These are phyloP conservation scores for Eulimnadia texana DNA, from an alignment of 1,140 invertebrate species.

Conservation along the genomic window DNA sequence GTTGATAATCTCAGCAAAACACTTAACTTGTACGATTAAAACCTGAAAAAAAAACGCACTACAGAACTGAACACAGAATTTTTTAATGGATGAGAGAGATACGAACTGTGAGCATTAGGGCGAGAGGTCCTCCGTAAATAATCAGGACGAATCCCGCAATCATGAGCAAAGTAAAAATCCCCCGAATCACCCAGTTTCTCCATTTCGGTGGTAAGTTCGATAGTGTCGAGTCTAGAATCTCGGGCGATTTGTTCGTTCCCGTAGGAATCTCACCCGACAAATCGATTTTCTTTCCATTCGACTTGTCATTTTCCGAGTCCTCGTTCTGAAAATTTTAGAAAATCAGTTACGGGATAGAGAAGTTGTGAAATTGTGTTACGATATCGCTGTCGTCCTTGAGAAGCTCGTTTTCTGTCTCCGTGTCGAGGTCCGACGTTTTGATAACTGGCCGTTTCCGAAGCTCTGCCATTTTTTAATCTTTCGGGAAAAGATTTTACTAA, in stretches of 20 bases:
- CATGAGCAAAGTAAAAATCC: slow-evolving; percentile 94
- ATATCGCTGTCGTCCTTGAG: slow-evolving; percentile 13
- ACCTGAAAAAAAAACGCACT: slow-evolving; percentile 47
- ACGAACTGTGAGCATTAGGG: slow-evolving; percentile 83
- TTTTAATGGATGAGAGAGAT: too few relatives aligned
- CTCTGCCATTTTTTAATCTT: slow-evolving; percentile 4
- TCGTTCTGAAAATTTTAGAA: neutral
- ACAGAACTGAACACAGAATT: slow-evolving; percentile 20
- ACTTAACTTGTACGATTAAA: slow-evolving; percentile 94
- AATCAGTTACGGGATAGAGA: neutral
- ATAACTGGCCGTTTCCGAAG: slow-evolving; percentile 3
- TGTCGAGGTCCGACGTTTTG: slow-evolving; percentile 8
- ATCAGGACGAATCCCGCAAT: slow-evolving; percentile 86
- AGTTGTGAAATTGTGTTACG: neutral
- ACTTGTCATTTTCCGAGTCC: slow-evolving; percentile 15
- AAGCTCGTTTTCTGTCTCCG: slow-evolving; percentile 11
- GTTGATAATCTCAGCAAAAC: slow-evolving; percentile 99
- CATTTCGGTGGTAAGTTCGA: slow-evolving; percentile 78
- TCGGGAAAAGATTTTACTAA: too few relatives aligned
- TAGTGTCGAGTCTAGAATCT: slow-evolving; percentile 61
- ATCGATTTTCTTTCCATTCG: slow-evolving; percentile 17
- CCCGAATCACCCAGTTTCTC: slow-evolving; percentile 95
- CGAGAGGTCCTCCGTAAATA: slow-evolving; percentile 88
- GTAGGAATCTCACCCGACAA: slow-evolving; percentile 64
- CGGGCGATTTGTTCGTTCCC: slow-evolving; percentile 77